Evolutionary conservation across 2,113 vertebrate species (phyloP), one percentile per base, ranked within the genome.

Genomic region (Acanthisitta chloris): DNA sequence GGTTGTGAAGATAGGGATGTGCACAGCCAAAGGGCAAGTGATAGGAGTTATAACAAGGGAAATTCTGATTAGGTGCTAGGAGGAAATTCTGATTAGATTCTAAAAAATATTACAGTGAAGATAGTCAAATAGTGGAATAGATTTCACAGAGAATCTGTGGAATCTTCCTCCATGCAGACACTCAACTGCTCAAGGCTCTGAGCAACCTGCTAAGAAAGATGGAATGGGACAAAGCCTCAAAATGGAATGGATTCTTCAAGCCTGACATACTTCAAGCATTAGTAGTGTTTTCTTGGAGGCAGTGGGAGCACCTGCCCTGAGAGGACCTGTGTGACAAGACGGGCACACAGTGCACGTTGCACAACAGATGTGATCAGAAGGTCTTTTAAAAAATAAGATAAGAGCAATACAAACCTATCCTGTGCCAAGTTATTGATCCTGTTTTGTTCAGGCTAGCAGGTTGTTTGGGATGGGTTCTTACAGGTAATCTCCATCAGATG

Each of bases 201-300:
- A 77, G 36, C 43, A 80, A 28, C 54, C 76, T 91, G 58, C 71
- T 83, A 42, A 72, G 76, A 76, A 77, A 88, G 20, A 20, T 70
- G 64, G 45, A 55, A 69, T 73, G 46, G 48, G 93, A 79, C 21
- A 85, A 67, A 88, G 57, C 24, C 36, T 48, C 69, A 43, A n/a
- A 77, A 59, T 80, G 54, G 80, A 92, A 89, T n/a, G 48, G 51
- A 42, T 88, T 93, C 28, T 83, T 92, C 19, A 51, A 38, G 23
- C 33, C 57, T 90, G 69, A 77, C 40, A 28, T 89, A 76, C 84
- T 95, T 84, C 86, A 51, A 15, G 48, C 58, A 61, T 74, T 48
- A 83, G 66, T 10, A 42, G 33, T 59, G 10, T 24, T 81, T 74
- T 77, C 23, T 28, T 51, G 21, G 67, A 66, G 42, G 26, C 64